Evolutionary conservation across 2,113 vertebrate genomes (phyloP).

Genomic region (Siphamia tubifer): DNA sequence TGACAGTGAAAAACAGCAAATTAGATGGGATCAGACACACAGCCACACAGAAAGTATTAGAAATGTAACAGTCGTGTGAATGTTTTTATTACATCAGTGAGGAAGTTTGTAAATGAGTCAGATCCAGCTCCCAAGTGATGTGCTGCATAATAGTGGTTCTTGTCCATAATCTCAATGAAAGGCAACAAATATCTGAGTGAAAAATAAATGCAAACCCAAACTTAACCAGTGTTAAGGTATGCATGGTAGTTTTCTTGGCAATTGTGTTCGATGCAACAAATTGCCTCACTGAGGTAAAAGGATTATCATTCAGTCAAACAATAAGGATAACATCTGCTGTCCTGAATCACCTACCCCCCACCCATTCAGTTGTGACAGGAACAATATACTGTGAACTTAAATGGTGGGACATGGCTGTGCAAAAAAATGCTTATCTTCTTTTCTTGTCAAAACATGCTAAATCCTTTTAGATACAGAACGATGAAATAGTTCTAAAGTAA

Average conservation of each 20-base stretch:
- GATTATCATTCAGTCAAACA: background rate
- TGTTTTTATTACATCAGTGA: background rate
- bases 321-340: background rate
- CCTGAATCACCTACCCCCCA: background rate
- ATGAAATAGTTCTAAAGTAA: too few species aligned
- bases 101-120: background rate
- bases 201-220: too few species aligned
- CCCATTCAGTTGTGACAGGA: conserved; percentile 3
- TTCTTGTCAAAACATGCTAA: too few species aligned
- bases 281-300: background rate
- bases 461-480: too few species aligned
- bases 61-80: background rate
- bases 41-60: background rate
- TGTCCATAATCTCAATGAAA: too few species aligned
- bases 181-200: too few species aligned
- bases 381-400: conserved; percentile 22
- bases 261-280: conserved; percentile 3
- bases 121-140: background rate
- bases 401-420: background rate
- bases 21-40: background rate
- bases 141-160: background rate
- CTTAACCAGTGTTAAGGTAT: too few species aligned
- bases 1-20: conserved; percentile 26
- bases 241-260: background rate
- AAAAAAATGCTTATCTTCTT: background rate